Base-by-base conservation (phyloP, 2,888 invertebrate species). In the Theodoxus fluviatilis region DNA sequence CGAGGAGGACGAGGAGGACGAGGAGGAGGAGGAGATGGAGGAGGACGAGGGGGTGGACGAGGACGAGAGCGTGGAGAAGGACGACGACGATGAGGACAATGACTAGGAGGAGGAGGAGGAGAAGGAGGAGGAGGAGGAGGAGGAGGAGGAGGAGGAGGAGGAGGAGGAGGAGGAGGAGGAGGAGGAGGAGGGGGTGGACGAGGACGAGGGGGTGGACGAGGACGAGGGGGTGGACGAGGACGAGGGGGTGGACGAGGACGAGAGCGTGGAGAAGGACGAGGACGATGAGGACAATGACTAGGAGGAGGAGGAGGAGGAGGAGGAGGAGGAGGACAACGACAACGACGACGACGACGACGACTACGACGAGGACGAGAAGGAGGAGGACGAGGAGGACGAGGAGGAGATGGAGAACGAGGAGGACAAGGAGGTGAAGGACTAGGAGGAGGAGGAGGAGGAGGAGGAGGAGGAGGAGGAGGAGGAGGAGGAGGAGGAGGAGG, bases 201-300 rank as follows among this genome's bases (percentile, higher is more conserved):
- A 67, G 67, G 12, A 43, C 25, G 35, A 52, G 66, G 1, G 28
- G 35, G 15, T 47, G 31, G 18, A 37, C 47, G 66, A 67, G 37
- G n/a, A 83, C 68, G 81, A 81, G 15, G 33, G 43, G 52, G 28
- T 37, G 33, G 38, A 47, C 52, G n/a, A 52, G 52, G 22, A 67
- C 52, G n/a, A 52, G 52, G 38, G 55, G 67, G 22, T 25, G 22
- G 38, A 55, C 35, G 33, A 35, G 52, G 25, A 67, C 37, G 33
- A 52, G 52, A 25, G 25, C n/a, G 25, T 18, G 49, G 61, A 67
- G 38, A 22, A 35, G 33, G 18, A 40, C 22, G 37, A 35, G 43
- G 25, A 47, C 31, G 40, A 57, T 33, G 37, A 55, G 57, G 37
- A 68, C 25, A 55, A 25, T 52, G 22, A 67, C 9, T 33, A 31